These are phyloP conservation scores for Ectropis crepuscularia DNA, from an alignment of 2,888 invertebrate genomes.

Conservation along the genomic window DNA sequence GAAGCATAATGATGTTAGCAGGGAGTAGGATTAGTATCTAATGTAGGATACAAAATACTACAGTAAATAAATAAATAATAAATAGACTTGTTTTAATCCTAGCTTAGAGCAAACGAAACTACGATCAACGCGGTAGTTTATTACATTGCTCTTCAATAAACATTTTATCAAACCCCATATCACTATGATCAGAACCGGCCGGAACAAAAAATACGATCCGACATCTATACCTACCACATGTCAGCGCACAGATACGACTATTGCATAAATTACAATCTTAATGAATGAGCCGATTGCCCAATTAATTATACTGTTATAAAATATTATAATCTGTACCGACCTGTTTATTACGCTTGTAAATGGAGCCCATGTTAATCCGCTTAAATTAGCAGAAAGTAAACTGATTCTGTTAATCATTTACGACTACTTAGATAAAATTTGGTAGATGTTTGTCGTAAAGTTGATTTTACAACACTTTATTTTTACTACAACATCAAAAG, in stretches of 20 bases:
- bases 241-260: conserved; percentile 60
- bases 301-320: conserved; percentile 41
- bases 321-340: conserved; percentile 37
- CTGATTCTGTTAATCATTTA: conserved; percentile 10
- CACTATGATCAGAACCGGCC: conserved; percentile 26
- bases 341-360: conserved; percentile 36
- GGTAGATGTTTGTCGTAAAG: background rate
- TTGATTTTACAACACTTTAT: background rate
- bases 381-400: conserved; percentile 19
- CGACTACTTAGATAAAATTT: conserved; percentile 2
- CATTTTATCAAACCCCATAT: conserved; percentile 31
- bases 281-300: conserved; percentile 41
- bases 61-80: too few species aligned
- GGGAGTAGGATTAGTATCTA: too few species aligned
- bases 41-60: too few species aligned
- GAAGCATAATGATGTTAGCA: too few species aligned
- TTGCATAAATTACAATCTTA: conserved; percentile 59
- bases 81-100: background rate
- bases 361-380: conserved; percentile 11
- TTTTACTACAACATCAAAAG: too few species aligned
- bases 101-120: background rate
- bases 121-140: background rate
- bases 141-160: conserved; percentile 14
- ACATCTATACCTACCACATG: conserved; percentile 48
- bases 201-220: conserved; percentile 31